These are phyloP conservation scores for Phainopepla nitens DNA, from an alignment of 2,113 vertebrate genomes.

Conservation along the genomic window DNA sequence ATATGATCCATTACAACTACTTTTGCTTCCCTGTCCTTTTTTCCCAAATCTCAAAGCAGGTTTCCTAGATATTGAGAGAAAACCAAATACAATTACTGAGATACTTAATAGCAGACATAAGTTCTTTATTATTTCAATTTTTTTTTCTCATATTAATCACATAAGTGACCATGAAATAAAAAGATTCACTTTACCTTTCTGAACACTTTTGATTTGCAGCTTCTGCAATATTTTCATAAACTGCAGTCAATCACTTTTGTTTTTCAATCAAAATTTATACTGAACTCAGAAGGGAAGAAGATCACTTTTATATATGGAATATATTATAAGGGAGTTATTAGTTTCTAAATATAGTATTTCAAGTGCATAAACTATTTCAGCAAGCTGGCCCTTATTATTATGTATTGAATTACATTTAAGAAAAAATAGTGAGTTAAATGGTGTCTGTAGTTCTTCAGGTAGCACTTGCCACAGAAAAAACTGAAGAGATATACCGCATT, in stretches of 20 bases:
- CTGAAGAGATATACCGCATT: neutral
- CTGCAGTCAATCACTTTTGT: neutral
- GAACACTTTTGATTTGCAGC: neutral
- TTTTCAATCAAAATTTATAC: neutral
- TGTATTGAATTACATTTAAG: neutral
- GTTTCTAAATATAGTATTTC: neutral
- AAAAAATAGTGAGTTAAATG: neutral
- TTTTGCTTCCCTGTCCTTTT: neutral
- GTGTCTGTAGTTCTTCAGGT: neutral
- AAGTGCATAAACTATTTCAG: neutral
- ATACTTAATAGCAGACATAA: neutral
- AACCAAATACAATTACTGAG: neutral
- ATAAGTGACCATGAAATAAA: neutral
- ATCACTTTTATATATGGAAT: neutral
- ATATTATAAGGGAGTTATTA: neutral
- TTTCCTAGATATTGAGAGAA: neutral
- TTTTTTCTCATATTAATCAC: neutral
- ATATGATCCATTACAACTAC: neutral
- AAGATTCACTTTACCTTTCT: neutral
- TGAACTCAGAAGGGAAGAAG: neutral
- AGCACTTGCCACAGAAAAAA: neutral
- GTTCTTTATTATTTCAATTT: neutral
- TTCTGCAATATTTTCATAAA: neutral
- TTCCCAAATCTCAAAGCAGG: neutral
- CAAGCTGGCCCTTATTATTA: neutral